Percentiles rank a stretch among this genome's conserved stretches.
Evolutionary conservation across 2,888 invertebrate genomes (phyloP).

Genomic region (Atrina japonica): DNA sequence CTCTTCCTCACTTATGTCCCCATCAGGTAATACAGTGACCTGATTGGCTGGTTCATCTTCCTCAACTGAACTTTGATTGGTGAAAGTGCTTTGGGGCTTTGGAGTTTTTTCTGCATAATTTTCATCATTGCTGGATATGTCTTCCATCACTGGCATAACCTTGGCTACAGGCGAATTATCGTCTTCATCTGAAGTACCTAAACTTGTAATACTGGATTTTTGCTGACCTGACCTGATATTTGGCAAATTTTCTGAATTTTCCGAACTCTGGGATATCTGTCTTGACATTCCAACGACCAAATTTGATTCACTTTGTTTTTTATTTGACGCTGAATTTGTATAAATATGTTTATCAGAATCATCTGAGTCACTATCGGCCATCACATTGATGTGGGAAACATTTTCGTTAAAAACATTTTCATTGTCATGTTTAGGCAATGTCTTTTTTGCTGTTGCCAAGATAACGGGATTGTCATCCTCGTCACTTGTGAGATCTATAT

Average conservation of each 20-base stretch:
- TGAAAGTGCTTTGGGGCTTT: no score
- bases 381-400: no score
- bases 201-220: slow-evolving; percentile 42
- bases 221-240: slow-evolving; percentile 9
- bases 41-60: slow-evolving; percentile 40
- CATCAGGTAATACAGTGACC: slow-evolving; percentile 52
- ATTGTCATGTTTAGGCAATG: no score
- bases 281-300: not conserved
- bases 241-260: no score
- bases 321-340: not conserved
- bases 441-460: no score
- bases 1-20: slow-evolving; percentile 62
- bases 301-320: not conserved
- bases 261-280: not conserved
- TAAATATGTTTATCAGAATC: not conserved
- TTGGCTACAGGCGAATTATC: slow-evolving; percentile 35
- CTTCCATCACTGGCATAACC: slow-evolving; percentile 33
- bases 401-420: no score
- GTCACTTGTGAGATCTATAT: slow-evolving; percentile 67
- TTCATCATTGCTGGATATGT: slow-evolving; percentile 51
- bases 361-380: no score
- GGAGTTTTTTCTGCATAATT: no score
- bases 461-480: no score
- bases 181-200: slow-evolving; percentile 43
- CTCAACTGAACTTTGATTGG: slow-evolving; percentile 46